A percentile compares a stretch with the other conserved stretches of the same genome.
phyloP scores from a whole-genome alignment of 1,140 invertebrate genomes.

The Bombus waltoni region DNA sequence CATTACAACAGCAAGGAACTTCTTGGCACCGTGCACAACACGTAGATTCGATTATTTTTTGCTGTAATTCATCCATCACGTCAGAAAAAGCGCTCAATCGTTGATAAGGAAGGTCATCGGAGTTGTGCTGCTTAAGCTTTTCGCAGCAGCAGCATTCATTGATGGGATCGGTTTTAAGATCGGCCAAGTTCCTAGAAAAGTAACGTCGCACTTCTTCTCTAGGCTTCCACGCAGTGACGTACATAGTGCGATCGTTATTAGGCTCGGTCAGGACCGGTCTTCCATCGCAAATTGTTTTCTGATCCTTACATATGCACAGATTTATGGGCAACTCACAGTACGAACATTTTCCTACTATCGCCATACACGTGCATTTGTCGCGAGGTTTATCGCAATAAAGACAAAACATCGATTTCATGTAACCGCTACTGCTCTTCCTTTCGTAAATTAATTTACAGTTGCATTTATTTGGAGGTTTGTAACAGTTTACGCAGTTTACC shows the following conservation, averaged over 20 bases:
- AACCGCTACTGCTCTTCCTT: neutral
- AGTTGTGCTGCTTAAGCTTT: slow-evolving; percentile 49
- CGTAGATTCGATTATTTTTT: slow-evolving; percentile 66
- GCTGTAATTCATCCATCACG: slow-evolving; percentile 74
- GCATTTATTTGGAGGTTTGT: slow-evolving; percentile 18
- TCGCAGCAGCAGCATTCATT: slow-evolving; percentile 56
- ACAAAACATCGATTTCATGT: slow-evolving; percentile 62
- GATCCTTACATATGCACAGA: slow-evolving; percentile 56
- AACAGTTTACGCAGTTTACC: slow-evolving; percentile 1
- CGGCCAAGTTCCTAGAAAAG: slow-evolving; percentile 56
- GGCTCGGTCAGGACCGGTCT: slow-evolving; percentile 22
- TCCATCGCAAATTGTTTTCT: slow-evolving; percentile 11
- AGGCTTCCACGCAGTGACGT: slow-evolving; percentile 65
- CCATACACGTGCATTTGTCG: slow-evolving; percentile 64
- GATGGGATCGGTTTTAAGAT: slow-evolving; percentile 6
- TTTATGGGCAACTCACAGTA: slow-evolving; percentile 57
- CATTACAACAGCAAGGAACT: slow-evolving; percentile 63
- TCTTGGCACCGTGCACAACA: slow-evolving; percentile 62
- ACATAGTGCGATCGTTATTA: slow-evolving; percentile 55
- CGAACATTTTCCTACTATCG: slow-evolving; percentile 56
- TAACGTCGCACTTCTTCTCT: slow-evolving; percentile 55
- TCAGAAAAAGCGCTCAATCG: slow-evolving; percentile 68
- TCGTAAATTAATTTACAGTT: slow-evolving; percentile 1
- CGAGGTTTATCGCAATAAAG: slow-evolving; percentile 64
- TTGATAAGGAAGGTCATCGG: slow-evolving; percentile 68